Percentiles rank a stretch among this genome's conserved stretches.
phyloP scores from a whole-genome alignment of 2,113 vertebrate genomes.

The Ammospiza nelsoni region DNA sequence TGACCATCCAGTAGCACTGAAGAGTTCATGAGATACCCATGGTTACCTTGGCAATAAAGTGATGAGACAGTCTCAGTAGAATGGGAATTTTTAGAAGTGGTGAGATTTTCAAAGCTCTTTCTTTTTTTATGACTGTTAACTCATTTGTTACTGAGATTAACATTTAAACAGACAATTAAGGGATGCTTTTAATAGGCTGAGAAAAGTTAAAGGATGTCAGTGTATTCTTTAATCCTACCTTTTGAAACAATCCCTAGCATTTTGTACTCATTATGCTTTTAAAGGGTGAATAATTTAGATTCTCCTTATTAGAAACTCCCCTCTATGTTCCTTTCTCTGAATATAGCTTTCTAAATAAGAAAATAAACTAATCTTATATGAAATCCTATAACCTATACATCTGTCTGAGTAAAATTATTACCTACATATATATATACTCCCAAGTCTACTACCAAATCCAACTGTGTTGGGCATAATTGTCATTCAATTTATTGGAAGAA shows the following conservation, averaged over 20 bases:
- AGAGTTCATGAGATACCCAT: background rate
- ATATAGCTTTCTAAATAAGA: background rate
- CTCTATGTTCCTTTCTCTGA: background rate
- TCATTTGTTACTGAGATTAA: constrained; percentile 33
- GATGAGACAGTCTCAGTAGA: constrained; percentile 6
- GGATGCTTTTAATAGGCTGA: constrained; percentile 21
- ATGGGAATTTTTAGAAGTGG: constrained; percentile 27
- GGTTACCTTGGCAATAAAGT: constrained; percentile 47
- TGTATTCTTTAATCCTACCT: constrained; percentile 8
- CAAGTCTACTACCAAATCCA: background rate
- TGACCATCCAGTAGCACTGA: background rate
- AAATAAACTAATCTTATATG: background rate
- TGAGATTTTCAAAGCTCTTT: constrained; percentile 11
- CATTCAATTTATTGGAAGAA: background rate
- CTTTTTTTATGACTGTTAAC: constrained; percentile 14
- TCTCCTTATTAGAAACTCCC: background rate
- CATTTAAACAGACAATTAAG: constrained; percentile 36
- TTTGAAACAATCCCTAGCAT: background rate
- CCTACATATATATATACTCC: background rate
- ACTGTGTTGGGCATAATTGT: background rate
- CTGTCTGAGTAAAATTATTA: background rate
- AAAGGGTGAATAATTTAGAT: constrained; percentile 12
- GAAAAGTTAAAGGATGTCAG: constrained; percentile 32
- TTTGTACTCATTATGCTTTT: constrained; percentile 30
- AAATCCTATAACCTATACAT: background rate